phyloP scores from a whole-genome alignment of 2,113 vertebrate genomes.

The Manacus vitellinus region DNA sequence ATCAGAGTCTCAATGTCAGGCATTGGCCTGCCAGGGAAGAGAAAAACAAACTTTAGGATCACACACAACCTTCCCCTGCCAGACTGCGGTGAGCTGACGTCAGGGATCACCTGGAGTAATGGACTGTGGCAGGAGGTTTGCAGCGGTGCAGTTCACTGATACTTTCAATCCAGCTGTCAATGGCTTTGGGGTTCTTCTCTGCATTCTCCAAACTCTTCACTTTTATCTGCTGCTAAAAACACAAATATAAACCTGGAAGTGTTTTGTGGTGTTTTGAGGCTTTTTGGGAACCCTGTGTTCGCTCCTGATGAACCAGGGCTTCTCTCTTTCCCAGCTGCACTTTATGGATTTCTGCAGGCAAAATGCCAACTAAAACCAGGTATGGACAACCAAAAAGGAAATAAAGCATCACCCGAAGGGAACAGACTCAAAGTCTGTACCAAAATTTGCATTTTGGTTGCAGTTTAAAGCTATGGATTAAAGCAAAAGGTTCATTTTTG shows the following conservation, averaged over 20 bases:
- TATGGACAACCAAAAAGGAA: neutral
- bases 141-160: conserved; percentile 87
- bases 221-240: conserved; percentile 82
- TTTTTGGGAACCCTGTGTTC: neutral
- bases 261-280: fast-evolving
- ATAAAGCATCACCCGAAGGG: neutral
- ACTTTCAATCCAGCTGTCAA: conserved; percentile 87
- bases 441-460: neutral
- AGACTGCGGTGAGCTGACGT: neutral
- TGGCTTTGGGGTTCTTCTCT: conserved; percentile 84
- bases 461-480: neutral
- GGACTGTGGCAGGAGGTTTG: conserved; percentile 81
- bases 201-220: conserved; percentile 87
- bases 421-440: neutral
- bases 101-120: conserved; percentile 80
- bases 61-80: fast-evolving
- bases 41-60: neutral
- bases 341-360: neutral
- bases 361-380: neutral
- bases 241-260: neutral
- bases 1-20: conserved; percentile 92
- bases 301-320: neutral
- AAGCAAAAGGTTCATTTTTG: neutral
- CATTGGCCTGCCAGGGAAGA: conserved; percentile 77
- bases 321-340: neutral